Evolutionary conservation across 2,113 vertebrate genomes (phyloP).

Genomic region (Sturnus vulgaris): DNA sequence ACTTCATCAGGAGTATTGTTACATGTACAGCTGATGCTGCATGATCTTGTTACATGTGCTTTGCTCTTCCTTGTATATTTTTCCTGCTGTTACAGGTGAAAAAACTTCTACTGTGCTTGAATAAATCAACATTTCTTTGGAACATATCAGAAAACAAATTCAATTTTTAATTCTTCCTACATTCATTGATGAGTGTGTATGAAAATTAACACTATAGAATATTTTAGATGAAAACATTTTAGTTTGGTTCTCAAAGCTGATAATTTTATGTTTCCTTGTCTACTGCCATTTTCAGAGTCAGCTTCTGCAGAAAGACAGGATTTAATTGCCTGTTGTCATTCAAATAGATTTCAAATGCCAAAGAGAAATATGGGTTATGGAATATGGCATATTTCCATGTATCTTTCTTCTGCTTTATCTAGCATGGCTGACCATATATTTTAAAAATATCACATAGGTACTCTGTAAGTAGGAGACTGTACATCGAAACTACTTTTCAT

Average conservation of each 20-base stretch:
- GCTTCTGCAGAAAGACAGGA: not conserved
- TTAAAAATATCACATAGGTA: not conserved
- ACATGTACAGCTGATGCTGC: not conserved
- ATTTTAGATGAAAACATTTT: not conserved
- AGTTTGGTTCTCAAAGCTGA: not conserved
- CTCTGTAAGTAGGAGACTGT: not conserved
- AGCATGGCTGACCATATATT: not conserved
- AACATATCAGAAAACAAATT: not conserved
- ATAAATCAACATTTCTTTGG: not conserved
- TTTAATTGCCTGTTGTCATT: not conserved
- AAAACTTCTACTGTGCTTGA: not conserved
- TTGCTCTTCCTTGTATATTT: not conserved
- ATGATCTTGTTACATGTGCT: not conserved
- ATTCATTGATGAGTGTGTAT: not conserved
- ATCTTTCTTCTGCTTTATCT: not conserved
- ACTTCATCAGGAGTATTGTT: not conserved
- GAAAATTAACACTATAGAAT: not conserved
- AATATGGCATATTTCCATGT: not conserved
- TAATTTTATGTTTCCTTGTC: not conserved
- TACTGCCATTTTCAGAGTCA: not conserved
- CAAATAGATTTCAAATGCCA: not conserved
- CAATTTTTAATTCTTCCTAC: not conserved
- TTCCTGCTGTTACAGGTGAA: not conserved
- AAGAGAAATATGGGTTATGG: not conserved
- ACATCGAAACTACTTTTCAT: not conserved